phyloP scores from a whole-genome alignment of 2,113 vertebrate genomes.

The Gallinago undulata region DNA sequence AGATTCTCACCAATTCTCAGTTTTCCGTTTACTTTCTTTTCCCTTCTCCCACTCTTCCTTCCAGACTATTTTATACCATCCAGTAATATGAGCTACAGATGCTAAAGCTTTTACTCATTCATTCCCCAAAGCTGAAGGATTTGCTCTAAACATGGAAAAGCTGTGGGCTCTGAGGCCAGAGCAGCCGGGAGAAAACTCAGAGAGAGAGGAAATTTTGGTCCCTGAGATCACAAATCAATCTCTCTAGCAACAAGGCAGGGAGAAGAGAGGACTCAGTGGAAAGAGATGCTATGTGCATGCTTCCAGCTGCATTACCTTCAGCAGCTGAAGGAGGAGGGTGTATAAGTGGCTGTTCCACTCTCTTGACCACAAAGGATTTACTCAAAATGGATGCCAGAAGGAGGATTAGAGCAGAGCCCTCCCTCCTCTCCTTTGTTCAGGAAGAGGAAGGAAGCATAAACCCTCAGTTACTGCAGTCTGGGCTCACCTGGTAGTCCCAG shows the following conservation, averaged over 20 bases:
- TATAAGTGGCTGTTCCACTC: background rate
- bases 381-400: constrained; percentile 15
- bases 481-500: background rate
- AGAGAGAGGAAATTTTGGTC: background rate
- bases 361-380: constrained; percentile 7
- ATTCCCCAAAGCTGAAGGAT: background rate
- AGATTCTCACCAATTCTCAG: background rate
- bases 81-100: background rate
- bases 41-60: background rate
- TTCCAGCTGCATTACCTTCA: constrained; percentile 21
- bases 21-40: background rate
- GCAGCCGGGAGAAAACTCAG: background rate
- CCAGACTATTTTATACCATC: background rate
- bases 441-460: background rate
- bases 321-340: background rate
- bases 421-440: constrained; percentile 6
- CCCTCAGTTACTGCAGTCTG: background rate
- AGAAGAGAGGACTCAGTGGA: background rate
- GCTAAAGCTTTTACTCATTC: background rate
- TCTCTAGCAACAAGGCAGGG: background rate
- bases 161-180: background rate
- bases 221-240: background rate
- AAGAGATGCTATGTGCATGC: background rate
- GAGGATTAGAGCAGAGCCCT: constrained; percentile 11
- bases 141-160: background rate